Base-by-base conservation (phyloP, 2,888 invertebrate genomes). In the Poecilobothrus nobilitatus region DNA sequence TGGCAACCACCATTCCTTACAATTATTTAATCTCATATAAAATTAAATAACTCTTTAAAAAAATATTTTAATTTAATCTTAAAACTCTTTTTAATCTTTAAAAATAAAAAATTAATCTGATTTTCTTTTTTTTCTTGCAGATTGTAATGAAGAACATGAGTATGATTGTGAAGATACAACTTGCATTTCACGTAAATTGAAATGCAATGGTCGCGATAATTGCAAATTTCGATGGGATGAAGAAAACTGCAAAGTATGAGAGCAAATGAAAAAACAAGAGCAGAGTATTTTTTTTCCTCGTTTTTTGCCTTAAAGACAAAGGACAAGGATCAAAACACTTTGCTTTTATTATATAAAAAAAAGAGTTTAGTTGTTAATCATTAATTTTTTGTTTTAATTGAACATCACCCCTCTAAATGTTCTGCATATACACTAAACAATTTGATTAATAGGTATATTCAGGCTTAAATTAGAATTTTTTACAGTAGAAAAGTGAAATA, bases 101-200 rank as follows among this genome's bases (percentile, higher is more conserved):
- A 27, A 27, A 27, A 27, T 27, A 5, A 27, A 27, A n/a, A 27
- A 27, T 27, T 27, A 27, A 27, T 27, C 5, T 27, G 27, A 4
- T 27, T 27, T 27, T 27, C 27, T 37, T 4, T 37, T 37, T 37
- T 37, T 37, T 8, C 10, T 65, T 34, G 18, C 61, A 72, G 73
- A 53, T 66, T 86, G 82, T 61, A 88, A 88, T 73, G 85, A 88
- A 73, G 79, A 77, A 0, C 83, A 79, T 0, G 93, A 94, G 75
- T 93, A 90, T 76, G 91, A 94, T 80, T 95, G 95, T 77, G 91
- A 92, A 74, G 95, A 95, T 79, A 88, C 89, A 68, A 92, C 91
- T 0, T 97, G 97, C 82, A 95, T 97, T 72, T 86, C 88, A 44
- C 73, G 73, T 0, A 76, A 79, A 0, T 83, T 96, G 53, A 82